A percentile compares a stretch with the other conserved stretches of the same genome.
phyloP scores from a whole-genome alignment of 2,797 vertebrate genomes.

The Pterois miles region DNA sequence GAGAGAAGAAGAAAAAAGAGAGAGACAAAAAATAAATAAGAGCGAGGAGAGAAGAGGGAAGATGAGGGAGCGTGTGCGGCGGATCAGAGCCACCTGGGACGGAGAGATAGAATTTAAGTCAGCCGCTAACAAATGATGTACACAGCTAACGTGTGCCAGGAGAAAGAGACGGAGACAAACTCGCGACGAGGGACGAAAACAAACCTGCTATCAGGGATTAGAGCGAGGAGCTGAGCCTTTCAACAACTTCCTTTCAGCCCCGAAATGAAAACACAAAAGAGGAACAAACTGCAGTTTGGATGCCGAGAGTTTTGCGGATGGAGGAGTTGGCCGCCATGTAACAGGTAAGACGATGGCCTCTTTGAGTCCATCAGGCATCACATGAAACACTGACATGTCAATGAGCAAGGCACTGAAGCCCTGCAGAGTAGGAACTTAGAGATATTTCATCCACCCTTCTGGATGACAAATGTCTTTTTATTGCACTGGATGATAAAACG shows the following conservation, averaged over 20 bases:
- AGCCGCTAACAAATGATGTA: slow-evolving; percentile 76
- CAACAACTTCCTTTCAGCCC: slow-evolving; percentile 61
- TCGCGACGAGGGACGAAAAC: slow-evolving; percentile 54
- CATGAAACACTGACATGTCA: neutral
- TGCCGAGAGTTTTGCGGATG: slow-evolving; percentile 18
- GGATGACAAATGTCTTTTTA: too few species aligned
- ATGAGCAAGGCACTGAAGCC: neutral
- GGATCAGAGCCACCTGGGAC: slow-evolving; percentile 78
- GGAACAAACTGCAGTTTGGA: slow-evolving; percentile 10
- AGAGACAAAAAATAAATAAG: slow-evolving; percentile 39
- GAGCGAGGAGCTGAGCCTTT: slow-evolving; percentile 61
- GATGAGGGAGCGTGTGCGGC: slow-evolving; percentile 48
- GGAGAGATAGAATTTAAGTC: slow-evolving; percentile 79
- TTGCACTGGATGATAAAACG: too few species aligned
- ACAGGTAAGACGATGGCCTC: slow-evolving; percentile 15
- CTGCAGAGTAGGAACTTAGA: too few species aligned
- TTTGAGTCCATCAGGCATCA: neutral
- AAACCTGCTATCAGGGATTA: slow-evolving; percentile 76
- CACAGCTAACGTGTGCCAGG: slow-evolving; percentile 61
- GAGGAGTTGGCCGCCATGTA: slow-evolving; percentile 14
- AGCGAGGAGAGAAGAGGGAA: slow-evolving; percentile 27
- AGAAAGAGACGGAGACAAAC: slow-evolving; percentile 62
- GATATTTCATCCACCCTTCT: too few species aligned
- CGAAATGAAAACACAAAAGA: slow-evolving; percentile 53
- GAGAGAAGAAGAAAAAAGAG: neutral